A percentile compares a stretch with the other conserved stretches of the same genome.
These are phyloP conservation scores for Cyanoliseus patagonus DNA, from an alignment of 2,113 vertebrate genomes.

Conservation along the genomic window DNA sequence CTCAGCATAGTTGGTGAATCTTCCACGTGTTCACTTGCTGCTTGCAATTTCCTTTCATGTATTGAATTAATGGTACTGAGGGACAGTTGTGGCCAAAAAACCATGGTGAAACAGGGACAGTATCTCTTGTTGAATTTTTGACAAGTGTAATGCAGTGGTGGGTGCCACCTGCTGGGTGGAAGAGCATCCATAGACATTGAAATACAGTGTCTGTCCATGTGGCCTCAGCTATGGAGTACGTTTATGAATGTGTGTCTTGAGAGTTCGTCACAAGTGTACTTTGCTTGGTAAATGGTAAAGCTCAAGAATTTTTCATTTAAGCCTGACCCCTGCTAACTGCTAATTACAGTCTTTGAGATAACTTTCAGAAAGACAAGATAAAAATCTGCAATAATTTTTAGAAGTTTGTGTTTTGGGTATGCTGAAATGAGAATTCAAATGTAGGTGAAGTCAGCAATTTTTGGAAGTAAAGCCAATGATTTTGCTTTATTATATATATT, in stretches of 20 bases:
- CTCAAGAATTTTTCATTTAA: background rate
- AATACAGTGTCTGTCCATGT: accelerated
- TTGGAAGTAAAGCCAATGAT: background rate
- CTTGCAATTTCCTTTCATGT: accelerated
- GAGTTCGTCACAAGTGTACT: background rate
- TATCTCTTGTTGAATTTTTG: background rate
- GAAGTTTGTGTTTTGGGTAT: background rate
- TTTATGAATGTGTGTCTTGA: background rate
- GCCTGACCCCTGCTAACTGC: background rate
- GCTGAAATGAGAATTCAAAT: background rate
- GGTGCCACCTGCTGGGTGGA: background rate
- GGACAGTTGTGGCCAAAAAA: background rate
- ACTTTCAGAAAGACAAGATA: background rate
- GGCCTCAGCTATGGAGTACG: background rate
- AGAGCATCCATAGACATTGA: background rate
- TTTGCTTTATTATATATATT: background rate
- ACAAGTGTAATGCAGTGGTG: background rate
- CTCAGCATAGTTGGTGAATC: background rate
- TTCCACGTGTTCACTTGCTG: accelerated
- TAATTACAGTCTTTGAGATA: background rate
- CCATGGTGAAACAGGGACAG: background rate
- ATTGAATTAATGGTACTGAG: background rate
- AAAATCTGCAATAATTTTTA: background rate
- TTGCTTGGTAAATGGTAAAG: background rate
- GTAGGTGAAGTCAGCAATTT: background rate